phyloP scores from a whole-genome alignment of 2,888 invertebrate species.

The Spicauda simplicius region DNA sequence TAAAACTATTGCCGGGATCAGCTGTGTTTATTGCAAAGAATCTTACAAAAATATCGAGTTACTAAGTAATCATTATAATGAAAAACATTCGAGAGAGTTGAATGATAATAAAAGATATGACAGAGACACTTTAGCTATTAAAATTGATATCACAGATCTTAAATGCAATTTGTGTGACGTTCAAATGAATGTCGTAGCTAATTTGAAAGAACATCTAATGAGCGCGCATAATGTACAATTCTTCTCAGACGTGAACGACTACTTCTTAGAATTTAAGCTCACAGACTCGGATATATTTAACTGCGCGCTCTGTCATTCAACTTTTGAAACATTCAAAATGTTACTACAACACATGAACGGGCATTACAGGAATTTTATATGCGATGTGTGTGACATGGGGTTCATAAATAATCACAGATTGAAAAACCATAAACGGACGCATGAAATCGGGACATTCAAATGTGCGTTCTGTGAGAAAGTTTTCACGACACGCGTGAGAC shows the following conservation, averaged over 20 bases:
- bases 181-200: slow-evolving; percentile 52
- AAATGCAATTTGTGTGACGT: slow-evolving; percentile 61
- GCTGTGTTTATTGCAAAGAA: slow-evolving; percentile 70
- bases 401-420: slow-evolving; percentile 71
- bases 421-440: slow-evolving; percentile 67
- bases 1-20: slow-evolving; percentile 65
- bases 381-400: slow-evolving; percentile 70
- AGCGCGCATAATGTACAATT: slow-evolving; percentile 66
- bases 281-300: slow-evolving; percentile 58
- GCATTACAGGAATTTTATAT: slow-evolving; percentile 72
- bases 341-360: slow-evolving; percentile 74
- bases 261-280: slow-evolving; percentile 70
- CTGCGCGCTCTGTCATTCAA: slow-evolving; percentile 68
- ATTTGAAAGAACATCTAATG: slow-evolving; percentile 61
- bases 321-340: slow-evolving; percentile 74
- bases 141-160: slow-evolving; percentile 71
- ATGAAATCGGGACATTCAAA: slow-evolving; percentile 65
- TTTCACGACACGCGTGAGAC: slow-evolving; percentile 63
- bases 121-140: slow-evolving; percentile 67
- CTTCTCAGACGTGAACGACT: slow-evolving; percentile 65
- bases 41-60: slow-evolving; percentile 52
- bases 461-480: slow-evolving; percentile 71
- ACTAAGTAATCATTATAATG: slow-evolving; percentile 55
- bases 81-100: slow-evolving; percentile 53
- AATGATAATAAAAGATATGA: slow-evolving; percentile 60